Evolutionary conservation across 2,113 vertebrate genomes (phyloP), one percentile per base, ranked within the genome.

Genomic region (Triplophysa rosa): DNA sequence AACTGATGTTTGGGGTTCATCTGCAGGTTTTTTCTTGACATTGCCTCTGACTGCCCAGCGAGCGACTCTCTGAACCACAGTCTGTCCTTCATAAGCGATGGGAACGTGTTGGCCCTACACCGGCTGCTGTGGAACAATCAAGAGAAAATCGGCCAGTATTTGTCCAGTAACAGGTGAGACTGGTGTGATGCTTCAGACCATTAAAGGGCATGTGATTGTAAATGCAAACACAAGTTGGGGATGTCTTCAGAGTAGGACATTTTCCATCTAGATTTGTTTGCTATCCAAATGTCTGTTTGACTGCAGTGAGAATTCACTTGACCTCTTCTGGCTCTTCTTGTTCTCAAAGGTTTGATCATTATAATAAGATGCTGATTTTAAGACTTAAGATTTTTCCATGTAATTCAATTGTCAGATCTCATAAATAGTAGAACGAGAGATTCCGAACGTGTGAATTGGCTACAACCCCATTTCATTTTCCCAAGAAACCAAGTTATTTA

Each of bases 91-190:
- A 99, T 99, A 93, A 99, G 96, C 8, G 97, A 99, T 0, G 95
- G 97, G 63, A 99, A 99, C 0, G 96, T 99, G 0, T 91, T 98
- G 21, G 96, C 97, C 0, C 88, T 99, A 77, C 98, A 99, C 86
- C 94, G 98, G 2, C 86, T 99, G 19, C 94, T 99, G 63, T 99
- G 98, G 98, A 99, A 99, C 92, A 98, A 99, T 80, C 97, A 99
- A 88, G 97, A 99, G 90, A 95, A 97, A 56, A 99, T 99, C 6
- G 97, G 98, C 83, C 98, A 99, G 89, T 99, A 99, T 90, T 95
- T 99, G 29, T 99, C 97, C 83, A 98, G 96, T 88, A 99, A 99
- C 92, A 94, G 97, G 97, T 98, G 62, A 42, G 45, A 21, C 19
- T 54, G 0, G 2, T 37, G 74, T 56, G 14, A 8, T 58, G 6